Evolutionary conservation across 2,113 vertebrate species (phyloP), one percentile per base, ranked within the genome.

Genomic region (Apistogramma diplotaenia): DNA sequence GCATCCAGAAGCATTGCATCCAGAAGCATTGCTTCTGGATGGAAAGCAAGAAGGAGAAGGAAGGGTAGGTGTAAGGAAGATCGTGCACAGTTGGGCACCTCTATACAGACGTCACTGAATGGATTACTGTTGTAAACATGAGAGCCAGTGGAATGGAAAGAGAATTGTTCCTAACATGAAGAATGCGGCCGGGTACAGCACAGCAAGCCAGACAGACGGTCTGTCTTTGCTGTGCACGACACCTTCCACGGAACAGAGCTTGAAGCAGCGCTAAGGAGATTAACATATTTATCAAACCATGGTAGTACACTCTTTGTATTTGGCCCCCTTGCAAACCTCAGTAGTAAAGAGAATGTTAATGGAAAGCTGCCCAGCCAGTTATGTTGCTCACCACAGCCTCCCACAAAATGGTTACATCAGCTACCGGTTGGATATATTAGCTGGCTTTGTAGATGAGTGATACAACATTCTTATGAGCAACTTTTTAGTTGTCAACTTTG

Each of bases 211-310:
- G 60, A 65, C 84, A 62, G 61, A 53, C 78, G 16, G 81, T 72
- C 57, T 73, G 56, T 84, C 27, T 70, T 61, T 81, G 46, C 82
- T 81, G 70, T 33, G 76, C 60, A 54, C 7, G 1, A 76, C 88
- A 85, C 58, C 86, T 86, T 76, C 79, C 67, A 40, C 16, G 3
- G 84, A 84, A 49, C 53, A 3, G 71, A 67, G 89, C n/a, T 81
- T 31, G 62, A 84, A 83, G 81, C 86, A 49, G 51, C 62, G 9
- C 86, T 67, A 33, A 87, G 77, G 84, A 90, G 84, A 88, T 88
- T 81, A 88, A 27, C 51, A 27, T 74, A 83, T 88, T 93, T 82
- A 83, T 82, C 76, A 89, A 84, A 77, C 87, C 67, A 43, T 43
- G 78, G 76, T 57, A 65, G 27, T 65, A 6, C 70, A 18, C 74